These are phyloP conservation scores for Penaeus indicus DNA, from an alignment of 1,140 invertebrate species.

Conservation along the genomic window DNA sequence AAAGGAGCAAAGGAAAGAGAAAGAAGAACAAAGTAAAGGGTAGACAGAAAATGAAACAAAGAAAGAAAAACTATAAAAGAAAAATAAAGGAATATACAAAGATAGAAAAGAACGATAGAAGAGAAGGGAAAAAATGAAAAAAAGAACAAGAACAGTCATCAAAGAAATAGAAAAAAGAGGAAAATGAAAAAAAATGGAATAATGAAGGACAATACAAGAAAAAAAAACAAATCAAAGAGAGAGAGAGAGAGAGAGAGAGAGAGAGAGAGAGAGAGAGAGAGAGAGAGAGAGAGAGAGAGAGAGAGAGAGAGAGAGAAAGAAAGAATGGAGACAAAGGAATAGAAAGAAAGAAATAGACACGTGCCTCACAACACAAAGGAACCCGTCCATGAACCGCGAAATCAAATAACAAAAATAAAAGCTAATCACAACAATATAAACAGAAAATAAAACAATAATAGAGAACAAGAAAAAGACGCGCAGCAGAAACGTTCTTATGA, in stretches of 20 bases:
- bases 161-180: not conserved
- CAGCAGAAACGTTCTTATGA: too few relatives aligned
- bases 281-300: not conserved
- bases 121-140: too few relatives aligned
- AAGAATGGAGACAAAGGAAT: not conserved
- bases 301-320: not conserved
- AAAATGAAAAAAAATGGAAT: not conserved
- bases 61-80: too few relatives aligned
- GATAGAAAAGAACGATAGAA: not conserved
- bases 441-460: too few relatives aligned
- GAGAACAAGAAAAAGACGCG: too few relatives aligned
- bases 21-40: too few relatives aligned
- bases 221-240: not conserved
- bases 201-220: not conserved
- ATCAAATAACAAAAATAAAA: too few relatives aligned
- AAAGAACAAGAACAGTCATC: not conserved
- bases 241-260: not conserved
- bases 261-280: not conserved
- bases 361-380: not conserved
- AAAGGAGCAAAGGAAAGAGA: too few relatives aligned
- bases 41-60: too few relatives aligned
- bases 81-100: too few relatives aligned
- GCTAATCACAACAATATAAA: too few relatives aligned
- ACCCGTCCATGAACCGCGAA: too few relatives aligned
- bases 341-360: not conserved